phyloP scores from a whole-genome alignment of 2,888 invertebrate genomes.

The Philaethria dido region DNA sequence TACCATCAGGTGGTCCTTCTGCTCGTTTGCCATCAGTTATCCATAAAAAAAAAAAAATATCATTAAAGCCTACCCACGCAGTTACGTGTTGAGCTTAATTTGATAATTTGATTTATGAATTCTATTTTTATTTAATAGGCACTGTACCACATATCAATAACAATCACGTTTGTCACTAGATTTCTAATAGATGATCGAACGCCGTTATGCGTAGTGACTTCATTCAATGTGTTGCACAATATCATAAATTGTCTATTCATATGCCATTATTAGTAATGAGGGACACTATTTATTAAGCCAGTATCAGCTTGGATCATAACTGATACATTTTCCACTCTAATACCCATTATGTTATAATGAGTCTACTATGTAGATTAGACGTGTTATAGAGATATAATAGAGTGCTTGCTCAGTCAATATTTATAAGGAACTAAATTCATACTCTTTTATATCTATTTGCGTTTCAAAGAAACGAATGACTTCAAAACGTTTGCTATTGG shows the following conservation, averaged over 20 bases:
- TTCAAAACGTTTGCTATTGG: neutral
- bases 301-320: constrained; percentile 31
- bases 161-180: constrained; percentile 48
- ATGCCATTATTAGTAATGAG: constrained; percentile 54
- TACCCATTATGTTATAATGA: constrained; percentile 17
- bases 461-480: neutral
- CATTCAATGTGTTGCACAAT: constrained; percentile 51
- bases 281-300: constrained; percentile 40
- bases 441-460: neutral
- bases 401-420: neutral
- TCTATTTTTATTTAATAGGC: constrained; percentile 60
- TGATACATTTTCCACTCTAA: constrained; percentile 29
- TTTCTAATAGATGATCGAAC: constrained; percentile 45
- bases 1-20: too few relatives aligned
- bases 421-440: neutral
- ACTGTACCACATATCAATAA: constrained; percentile 41
- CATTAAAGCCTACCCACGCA: constrained; percentile 60
- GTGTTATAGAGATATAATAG: neutral
- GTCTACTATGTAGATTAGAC: constrained; percentile 11
- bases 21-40: too few relatives aligned
- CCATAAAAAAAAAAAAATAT: constrained; percentile 30
- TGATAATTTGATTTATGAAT: constrained; percentile 62
- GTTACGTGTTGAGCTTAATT: constrained; percentile 57
- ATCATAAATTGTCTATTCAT: constrained; percentile 54
- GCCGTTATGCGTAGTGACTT: constrained; percentile 47